These are phyloP conservation scores for Eidolon dupreanum DNA, from an alignment of 2,797 vertebrate species.

Conservation along the genomic window DNA sequence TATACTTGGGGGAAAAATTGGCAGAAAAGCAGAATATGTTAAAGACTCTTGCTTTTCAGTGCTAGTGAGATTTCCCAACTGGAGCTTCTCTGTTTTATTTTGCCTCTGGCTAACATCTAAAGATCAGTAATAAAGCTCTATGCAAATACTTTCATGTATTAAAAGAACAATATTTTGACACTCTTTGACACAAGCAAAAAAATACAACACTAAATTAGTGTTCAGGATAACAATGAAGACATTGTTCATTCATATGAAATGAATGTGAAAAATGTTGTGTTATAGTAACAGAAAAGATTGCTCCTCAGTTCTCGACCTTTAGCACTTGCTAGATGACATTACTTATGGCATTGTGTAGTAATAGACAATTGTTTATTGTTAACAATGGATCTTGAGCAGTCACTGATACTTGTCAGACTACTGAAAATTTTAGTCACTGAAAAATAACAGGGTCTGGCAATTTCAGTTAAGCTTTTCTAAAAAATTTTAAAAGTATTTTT, in stretches of 20 bases:
- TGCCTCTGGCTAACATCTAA: constrained; percentile 85
- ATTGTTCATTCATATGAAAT: constrained; percentile 79
- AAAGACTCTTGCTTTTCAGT: constrained; percentile 82
- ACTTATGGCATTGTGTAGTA: background rate
- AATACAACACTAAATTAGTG: constrained; percentile 78
- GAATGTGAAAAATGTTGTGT: constrained; percentile 79
- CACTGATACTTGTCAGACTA: background rate
- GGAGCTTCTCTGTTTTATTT: constrained; percentile 84
- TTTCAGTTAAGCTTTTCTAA: background rate
- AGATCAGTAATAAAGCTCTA: constrained; percentile 86
- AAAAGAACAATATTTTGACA: constrained; percentile 89
- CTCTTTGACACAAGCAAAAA: constrained; percentile 80
- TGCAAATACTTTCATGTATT: constrained; percentile 85
- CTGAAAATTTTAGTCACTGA: background rate
- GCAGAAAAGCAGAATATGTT: constrained; percentile 78
- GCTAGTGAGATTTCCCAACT: constrained; percentile 84
- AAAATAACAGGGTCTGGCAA: background rate
- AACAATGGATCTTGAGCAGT: background rate
- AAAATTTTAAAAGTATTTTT: background rate
- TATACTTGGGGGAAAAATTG: constrained; percentile 75
- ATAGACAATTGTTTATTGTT: background rate
- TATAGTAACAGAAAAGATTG: constrained; percentile 76
- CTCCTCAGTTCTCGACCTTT: constrained; percentile 64
- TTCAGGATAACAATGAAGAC: constrained; percentile 83
- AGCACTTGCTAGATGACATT: constrained; percentile 43